These are phyloP conservation scores for Sebastes melanostomus DNA, from an alignment of 2,797 vertebrate species.

Conservation along the genomic window DNA sequence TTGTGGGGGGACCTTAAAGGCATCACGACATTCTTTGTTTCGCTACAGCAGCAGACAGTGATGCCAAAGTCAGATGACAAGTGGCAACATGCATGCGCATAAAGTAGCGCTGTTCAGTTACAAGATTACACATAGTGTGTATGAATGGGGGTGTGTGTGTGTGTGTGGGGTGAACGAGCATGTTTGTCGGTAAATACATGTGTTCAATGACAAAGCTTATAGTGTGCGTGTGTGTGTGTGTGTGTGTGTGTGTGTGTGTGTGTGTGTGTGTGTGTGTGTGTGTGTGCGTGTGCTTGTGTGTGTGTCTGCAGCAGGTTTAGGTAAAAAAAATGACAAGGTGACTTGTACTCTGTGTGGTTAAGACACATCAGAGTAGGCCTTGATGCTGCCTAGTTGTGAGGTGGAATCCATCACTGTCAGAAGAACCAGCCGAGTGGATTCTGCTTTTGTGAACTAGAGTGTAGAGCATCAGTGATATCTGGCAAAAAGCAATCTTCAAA, in stretches of 20 bases:
- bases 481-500: slow-evolving; percentile 19
- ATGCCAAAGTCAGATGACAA: slow-evolving; percentile 9
- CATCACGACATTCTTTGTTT: slow-evolving; percentile 12
- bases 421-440: not conserved
- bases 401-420: slow-evolving; percentile 26
- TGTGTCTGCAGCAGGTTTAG: not conserved
- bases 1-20: slow-evolving; percentile 1
- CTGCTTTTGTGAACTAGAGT: not conserved
- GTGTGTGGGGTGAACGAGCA: not conserved
- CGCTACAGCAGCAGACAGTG: slow-evolving; percentile 5
- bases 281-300: too few species aligned
- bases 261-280: not conserved
- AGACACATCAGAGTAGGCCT: not conserved
- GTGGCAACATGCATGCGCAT: not conserved
- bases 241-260: not conserved
- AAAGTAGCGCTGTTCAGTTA: not conserved
- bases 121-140: not conserved
- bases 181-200: not conserved
- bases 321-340: not conserved
- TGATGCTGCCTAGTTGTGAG: slow-evolving; percentile 1
- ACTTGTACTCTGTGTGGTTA: not conserved
- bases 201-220: not conserved
- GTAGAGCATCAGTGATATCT: not conserved
- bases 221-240: not conserved
- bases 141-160: too few species aligned